phyloP scores from a whole-genome alignment of 2,888 invertebrate genomes.

The Lacanobia oleracea region DNA sequence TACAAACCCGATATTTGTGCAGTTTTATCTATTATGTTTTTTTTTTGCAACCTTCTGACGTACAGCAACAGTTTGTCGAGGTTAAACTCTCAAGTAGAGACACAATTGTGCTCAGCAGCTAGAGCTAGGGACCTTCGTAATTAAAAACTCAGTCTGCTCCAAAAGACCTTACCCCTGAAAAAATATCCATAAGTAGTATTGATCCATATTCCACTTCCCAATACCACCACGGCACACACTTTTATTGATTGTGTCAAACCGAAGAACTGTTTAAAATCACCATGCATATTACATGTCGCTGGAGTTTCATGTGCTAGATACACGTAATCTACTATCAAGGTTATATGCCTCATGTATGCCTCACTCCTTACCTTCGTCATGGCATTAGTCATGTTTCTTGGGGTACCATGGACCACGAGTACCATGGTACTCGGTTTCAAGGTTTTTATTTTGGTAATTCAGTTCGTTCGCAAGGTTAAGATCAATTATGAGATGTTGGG shows the following conservation, averaged over 20 bases:
- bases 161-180: too few relatives aligned
- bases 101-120: too few relatives aligned
- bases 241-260: constrained; percentile 20
- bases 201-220: background rate
- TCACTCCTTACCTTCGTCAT: constrained; percentile 11
- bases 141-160: too few relatives aligned
- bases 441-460: constrained; percentile 29
- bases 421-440: background rate
- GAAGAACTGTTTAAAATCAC: constrained; percentile 7
- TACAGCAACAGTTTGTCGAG: too few relatives aligned
- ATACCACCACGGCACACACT: background rate
- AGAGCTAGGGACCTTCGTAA: too few relatives aligned
- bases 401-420: background rate
- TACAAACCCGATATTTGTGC: too few relatives aligned
- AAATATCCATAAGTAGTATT: too few relatives aligned
- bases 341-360: background rate
- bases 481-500: background rate
- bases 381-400: constrained; percentile 50
- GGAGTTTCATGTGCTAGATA: background rate
- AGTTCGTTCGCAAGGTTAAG: constrained; percentile 19
- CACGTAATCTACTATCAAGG: constrained; percentile 49
- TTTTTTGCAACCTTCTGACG: too few relatives aligned
- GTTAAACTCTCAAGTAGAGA: too few relatives aligned
- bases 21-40: too few relatives aligned
- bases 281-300: constrained; percentile 41